Base-by-base conservation (phyloP, 2,797 vertebrate species). In the Sebastes reedi region DNA sequence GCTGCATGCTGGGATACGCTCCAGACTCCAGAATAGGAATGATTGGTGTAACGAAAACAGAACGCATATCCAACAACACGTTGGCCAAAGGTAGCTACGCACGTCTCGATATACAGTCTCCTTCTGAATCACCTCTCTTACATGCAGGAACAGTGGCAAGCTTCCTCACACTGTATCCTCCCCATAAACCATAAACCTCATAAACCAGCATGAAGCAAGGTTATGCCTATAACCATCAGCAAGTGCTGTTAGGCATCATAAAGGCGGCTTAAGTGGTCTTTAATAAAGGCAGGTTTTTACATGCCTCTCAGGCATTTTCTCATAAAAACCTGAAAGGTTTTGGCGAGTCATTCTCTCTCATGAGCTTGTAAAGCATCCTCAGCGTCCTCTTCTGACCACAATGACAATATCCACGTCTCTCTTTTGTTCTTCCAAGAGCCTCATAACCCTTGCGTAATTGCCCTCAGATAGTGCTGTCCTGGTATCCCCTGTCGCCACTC, bases 221-320 rank as follows among this genome's bases (percentile, higher is more conserved):
- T 87, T 87, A 77, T 70, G 75, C 76, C 72, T 75, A 71, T 67
- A 83, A 87, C 87, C 84, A 88, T 86, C 84, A 82, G 67, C 61
- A 68, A 76, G 85, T 76, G 71, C 72, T 90, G 89, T 88, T 83
- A 72, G 77, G 87, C 68, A 20, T 80, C 87, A 87, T 93, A 91
- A 93, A 89, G 54, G 67, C 64, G 34, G 79, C 87, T 85, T 91
- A 92, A 94, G 90, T 91, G 92, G 85, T 91, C 81, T 90, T 93
- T 92, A 94, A 94, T 92, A 93, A 93, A 89, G 80, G 81, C 66
- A 27, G 80, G 79, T 83, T 93, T 52, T 91, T 91, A 92, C 84
- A 85, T 82, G 87, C 77, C 90, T 91, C 87, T 65, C 6, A 68
- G 89, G 85, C 79, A 25, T 89, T 82, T 88, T 86, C 87, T 74